Conservation (phyloP, 2,888 invertebrate species). For the Nephrocerus scutellatus region DNA sequence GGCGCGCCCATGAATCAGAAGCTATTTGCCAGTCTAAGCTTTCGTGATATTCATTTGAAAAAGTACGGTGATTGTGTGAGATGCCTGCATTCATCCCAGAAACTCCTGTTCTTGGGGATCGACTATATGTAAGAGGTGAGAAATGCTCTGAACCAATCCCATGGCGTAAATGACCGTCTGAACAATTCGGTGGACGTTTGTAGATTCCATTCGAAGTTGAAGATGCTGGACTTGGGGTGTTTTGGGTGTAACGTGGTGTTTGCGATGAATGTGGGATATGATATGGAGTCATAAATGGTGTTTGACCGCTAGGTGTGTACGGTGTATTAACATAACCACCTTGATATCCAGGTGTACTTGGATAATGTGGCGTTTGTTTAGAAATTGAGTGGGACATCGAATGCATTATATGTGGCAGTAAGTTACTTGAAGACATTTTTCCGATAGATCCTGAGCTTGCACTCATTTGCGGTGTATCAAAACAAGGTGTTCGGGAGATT, state of each 20-base stretch:
- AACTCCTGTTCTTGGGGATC: too few species aligned
- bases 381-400: conserved; percentile 66
- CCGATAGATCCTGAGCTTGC: conserved; percentile 60
- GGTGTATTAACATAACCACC: conserved; percentile 74
- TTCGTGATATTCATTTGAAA: too few species aligned
- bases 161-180: too few species aligned
- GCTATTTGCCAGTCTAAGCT: too few species aligned
- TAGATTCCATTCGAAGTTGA: conserved; percentile 50
- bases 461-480: conserved; percentile 31
- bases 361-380: conserved; percentile 61
- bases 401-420: conserved; percentile 67
- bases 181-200: conserved; percentile 55
- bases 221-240: conserved; percentile 44
- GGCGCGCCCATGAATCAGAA: too few species aligned
- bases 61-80: too few species aligned
- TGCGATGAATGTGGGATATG: conserved; percentile 63
- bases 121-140: too few species aligned
- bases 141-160: too few species aligned
- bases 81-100: too few species aligned
- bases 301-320: conserved; percentile 87
- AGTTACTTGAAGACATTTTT: conserved; percentile 62
- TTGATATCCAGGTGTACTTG: conserved; percentile 63
- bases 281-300: conserved; percentile 90
- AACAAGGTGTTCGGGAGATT: conserved; percentile 28
- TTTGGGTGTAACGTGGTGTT: conserved; percentile 56